Percentiles rank a stretch among this genome's conserved stretches.
Evolutionary conservation across 2,797 vertebrate genomes (phyloP).

Genomic region (Sebastiscus tertius): DNA sequence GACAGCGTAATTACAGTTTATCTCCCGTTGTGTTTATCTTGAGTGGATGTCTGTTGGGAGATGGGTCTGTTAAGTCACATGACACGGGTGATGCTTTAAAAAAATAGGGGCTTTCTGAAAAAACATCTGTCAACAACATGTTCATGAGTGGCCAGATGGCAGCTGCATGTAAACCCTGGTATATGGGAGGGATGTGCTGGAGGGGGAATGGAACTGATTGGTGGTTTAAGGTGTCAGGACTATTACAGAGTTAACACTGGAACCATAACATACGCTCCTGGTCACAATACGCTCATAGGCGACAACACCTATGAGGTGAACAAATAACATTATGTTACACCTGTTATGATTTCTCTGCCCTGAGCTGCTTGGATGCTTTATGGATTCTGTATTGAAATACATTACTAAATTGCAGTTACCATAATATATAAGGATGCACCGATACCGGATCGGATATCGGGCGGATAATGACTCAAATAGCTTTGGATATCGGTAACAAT

Average conservation of each 20-base stretch:
- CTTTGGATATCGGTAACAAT: too few species aligned
- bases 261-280: background rate
- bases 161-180: background rate
- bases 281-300: background rate
- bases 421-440: background rate
- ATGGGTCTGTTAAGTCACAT: background rate
- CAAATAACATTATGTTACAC: background rate
- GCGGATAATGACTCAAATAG: too few species aligned
- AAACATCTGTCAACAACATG: background rate
- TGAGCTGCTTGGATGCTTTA: background rate
- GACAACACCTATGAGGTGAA: background rate
- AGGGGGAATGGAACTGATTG: background rate
- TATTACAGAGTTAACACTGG: background rate
- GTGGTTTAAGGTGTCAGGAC: background rate
- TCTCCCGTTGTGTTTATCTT: background rate
- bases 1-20: background rate
- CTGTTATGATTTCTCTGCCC: background rate
- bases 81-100: background rate
- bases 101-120: background rate
- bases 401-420: background rate
- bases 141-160: background rate
- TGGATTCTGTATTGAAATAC: background rate
- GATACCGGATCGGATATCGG: too few species aligned
- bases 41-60: background rate
- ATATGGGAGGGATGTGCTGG: background rate